Conservation (phyloP, 2,113 vertebrate genomes). For the Manacus vitellinus region DNA sequence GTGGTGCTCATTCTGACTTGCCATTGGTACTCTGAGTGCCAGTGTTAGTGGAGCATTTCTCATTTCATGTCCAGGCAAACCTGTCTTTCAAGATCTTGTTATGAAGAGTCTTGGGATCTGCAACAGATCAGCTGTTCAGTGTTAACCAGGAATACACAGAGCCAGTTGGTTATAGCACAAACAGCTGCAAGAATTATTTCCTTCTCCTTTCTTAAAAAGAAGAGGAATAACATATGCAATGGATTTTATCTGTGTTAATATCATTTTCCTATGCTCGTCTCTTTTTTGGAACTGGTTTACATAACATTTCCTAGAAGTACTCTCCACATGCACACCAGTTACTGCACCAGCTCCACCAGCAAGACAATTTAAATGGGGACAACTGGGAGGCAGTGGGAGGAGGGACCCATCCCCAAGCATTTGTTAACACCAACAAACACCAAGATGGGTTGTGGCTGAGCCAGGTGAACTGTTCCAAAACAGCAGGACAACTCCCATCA, state of each 20-base stretch:
- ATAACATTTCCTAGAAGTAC: conserved; percentile 73
- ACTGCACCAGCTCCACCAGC: conserved; percentile 7
- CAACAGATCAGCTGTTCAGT: conserved; percentile 47
- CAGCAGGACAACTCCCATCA: conserved; percentile 51
- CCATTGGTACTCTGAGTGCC: not conserved
- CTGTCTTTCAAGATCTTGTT: not conserved
- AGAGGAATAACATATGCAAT: conserved; percentile 65
- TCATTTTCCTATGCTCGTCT: conserved; percentile 68
- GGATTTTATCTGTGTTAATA: conserved; percentile 71
- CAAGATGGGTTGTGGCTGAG: not conserved
- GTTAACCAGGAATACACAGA: not conserved
- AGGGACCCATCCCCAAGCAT: not conserved
- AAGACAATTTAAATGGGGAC: not conserved
- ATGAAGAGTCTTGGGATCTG: conserved; percentile 19
- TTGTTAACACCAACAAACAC: not conserved
- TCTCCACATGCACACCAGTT: conserved; percentile 45
- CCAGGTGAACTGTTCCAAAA: conserved; percentile 33
- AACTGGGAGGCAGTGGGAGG: not conserved
- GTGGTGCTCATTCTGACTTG: not conserved
- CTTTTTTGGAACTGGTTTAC: conserved; percentile 66
- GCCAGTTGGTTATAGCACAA: conserved; percentile 63
- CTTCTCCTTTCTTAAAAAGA: conserved; percentile 29
- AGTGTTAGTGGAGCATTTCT: not conserved
- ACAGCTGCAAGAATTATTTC: conserved; percentile 67
- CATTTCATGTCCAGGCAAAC: not conserved